Conservation (phyloP, 2,888 invertebrate genomes). For the Cabera pusaria region DNA sequence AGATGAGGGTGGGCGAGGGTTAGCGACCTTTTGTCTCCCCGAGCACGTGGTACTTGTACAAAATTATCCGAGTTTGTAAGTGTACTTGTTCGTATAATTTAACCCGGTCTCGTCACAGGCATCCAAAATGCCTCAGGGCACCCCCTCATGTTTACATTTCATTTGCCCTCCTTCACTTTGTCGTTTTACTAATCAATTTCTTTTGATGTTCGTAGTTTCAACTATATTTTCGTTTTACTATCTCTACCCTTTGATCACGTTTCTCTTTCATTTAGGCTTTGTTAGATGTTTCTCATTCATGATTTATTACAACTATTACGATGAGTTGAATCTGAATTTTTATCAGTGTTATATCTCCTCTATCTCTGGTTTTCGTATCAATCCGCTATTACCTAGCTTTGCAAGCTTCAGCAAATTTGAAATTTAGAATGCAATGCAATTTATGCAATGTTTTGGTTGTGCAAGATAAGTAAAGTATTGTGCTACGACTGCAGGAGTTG, state of each 20-base stretch:
- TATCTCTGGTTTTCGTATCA: no score
- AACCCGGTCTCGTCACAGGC: conserved; percentile 30
- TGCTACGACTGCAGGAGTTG: conserved; percentile 54
- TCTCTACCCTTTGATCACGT: neutral
- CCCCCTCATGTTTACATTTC: conserved; percentile 50
- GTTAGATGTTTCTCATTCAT: neutral
- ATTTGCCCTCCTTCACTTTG: conserved; percentile 41
- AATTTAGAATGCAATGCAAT: no score
- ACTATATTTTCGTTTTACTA: conserved; percentile 1
- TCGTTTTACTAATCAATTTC: conserved; percentile 35
- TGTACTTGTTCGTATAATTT: conserved; percentile 30
- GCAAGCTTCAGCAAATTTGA: no score
- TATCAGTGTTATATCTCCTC: no score
- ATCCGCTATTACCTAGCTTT: no score
- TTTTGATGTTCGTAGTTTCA: conserved; percentile 22
- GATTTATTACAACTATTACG: no score
- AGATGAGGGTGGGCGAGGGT: conserved; percentile 42
- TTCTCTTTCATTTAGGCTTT: neutral
- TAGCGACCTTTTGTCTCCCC: conserved; percentile 46
- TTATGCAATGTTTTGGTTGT: no score
- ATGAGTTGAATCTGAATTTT: no score
- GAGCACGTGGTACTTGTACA: conserved; percentile 47
- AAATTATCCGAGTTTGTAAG: conserved; percentile 34
- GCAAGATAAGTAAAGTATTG: conserved; percentile 1
- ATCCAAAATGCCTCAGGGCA: conserved; percentile 26